Percentiles rank a stretch among this genome's conserved stretches.
Evolutionary conservation across 2,797 vertebrate genomes (phyloP).

Genomic region (Gallinago nigripennis): DNA sequence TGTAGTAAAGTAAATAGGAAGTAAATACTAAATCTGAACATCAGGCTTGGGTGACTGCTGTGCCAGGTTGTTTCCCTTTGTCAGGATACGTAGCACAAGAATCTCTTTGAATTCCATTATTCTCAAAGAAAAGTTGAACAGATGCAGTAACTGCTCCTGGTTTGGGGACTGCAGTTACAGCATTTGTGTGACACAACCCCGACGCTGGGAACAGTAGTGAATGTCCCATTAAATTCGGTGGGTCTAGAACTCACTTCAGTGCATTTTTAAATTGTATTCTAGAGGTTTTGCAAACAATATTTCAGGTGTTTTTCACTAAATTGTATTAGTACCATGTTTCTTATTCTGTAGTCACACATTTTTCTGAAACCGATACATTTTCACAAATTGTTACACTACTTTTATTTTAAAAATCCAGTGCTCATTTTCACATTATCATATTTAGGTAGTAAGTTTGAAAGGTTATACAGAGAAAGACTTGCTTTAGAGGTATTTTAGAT

Average conservation of each 20-base stretch:
- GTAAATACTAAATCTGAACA: not conserved
- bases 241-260: not conserved
- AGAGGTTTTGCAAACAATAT: not conserved
- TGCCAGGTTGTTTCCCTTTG: not conserved
- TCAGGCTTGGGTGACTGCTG: not conserved
- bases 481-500: not conserved
- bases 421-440: not conserved
- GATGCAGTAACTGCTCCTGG: not conserved
- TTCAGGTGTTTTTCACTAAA: not conserved
- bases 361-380: not conserved
- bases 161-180: not conserved
- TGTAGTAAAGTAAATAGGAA: too few relatives aligned
- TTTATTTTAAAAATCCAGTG: not conserved
- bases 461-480: not conserved
- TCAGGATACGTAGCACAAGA: not conserved
- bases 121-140: not conserved
- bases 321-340: not conserved
- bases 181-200: not conserved
- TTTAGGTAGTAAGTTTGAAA: not conserved
- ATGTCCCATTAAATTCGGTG: not conserved
- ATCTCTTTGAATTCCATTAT: not conserved
- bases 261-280: not conserved
- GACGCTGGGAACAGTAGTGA: not conserved
- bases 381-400: not conserved
- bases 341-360: not conserved